Evolutionary conservation across 2,797 vertebrate species (phyloP).

Genomic region (Mus caroli): DNA sequence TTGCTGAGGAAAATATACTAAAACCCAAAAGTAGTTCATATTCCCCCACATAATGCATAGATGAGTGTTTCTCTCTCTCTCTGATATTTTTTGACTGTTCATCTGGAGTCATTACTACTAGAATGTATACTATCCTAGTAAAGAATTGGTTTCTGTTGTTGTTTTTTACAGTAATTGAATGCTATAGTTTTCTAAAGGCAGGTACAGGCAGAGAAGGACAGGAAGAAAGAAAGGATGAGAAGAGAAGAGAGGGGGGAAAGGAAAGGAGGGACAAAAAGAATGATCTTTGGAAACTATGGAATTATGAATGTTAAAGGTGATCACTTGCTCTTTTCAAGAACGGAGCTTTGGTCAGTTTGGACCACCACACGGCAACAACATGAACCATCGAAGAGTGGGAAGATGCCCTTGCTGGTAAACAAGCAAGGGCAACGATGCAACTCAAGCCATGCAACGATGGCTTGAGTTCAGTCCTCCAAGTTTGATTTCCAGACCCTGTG

Average conservation of each 20-base stretch:
- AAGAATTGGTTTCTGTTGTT: background rate
- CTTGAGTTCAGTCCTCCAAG: background rate
- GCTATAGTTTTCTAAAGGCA: background rate
- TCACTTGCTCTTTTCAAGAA: background rate
- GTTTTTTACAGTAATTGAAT: slow-evolving; percentile 38
- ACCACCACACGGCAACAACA: background rate
- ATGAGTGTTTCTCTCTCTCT: slow-evolving; percentile 35
- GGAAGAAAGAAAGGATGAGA: background rate
- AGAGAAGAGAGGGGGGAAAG: background rate
- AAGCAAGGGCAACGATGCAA: too few relatives aligned
- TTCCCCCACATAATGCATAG: background rate
- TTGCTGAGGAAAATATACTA: background rate
- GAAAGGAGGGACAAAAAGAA: background rate
- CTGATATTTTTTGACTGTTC: slow-evolving; percentile 14
- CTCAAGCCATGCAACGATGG: too few relatives aligned
- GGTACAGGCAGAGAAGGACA: background rate
- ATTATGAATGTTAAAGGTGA: background rate
- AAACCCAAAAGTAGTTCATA: background rate
- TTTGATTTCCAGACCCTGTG: background rate
- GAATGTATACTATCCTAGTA: background rate
- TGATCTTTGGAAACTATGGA: background rate
- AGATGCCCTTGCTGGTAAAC: too few relatives aligned
- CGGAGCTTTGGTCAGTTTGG: background rate
- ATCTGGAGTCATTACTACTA: background rate
- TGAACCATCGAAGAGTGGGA: background rate